A percentile compares a stretch with the other conserved stretches of the same genome.
These are phyloP conservation scores for Chrysopa pallens DNA, from an alignment of 1,140 invertebrate genomes.

Conservation along the genomic window DNA sequence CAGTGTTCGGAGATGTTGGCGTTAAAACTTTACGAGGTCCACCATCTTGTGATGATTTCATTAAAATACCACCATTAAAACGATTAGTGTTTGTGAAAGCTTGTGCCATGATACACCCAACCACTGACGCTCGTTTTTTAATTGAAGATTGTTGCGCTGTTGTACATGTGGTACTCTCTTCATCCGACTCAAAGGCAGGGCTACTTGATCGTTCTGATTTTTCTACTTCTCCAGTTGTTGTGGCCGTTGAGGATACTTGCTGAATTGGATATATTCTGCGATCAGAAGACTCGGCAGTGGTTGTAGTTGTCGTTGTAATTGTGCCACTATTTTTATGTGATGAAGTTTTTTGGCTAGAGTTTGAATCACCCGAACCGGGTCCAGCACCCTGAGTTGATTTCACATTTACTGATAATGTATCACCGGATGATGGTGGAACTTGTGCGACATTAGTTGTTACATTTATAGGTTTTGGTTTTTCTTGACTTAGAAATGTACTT, in stretches of 20 bases:
- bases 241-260: conserved; percentile 27
- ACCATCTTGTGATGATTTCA: conserved; percentile 22
- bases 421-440: conserved; percentile 2
- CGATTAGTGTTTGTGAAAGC: conserved; percentile 34
- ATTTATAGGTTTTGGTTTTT: conserved; percentile 34
- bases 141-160: conserved; percentile 11
- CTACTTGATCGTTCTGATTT: conserved; percentile 85
- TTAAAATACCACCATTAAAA: conserved; percentile 33
- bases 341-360: conserved; percentile 41
- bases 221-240: conserved; percentile 26
- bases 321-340: conserved; percentile 35
- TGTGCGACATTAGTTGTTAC: conserved; percentile 1
- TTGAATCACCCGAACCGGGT: conserved; percentile 29
- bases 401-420: conserved; percentile 9
- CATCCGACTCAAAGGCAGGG: conserved; percentile 90
- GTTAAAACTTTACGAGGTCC: conserved; percentile 18
- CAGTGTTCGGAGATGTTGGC: conserved; percentile 16
- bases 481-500: conserved; percentile 47
- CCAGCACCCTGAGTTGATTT: conserved; percentile 9
- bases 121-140: conserved; percentile 27
- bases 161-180: conserved; percentile 44
- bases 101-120: conserved; percentile 39
- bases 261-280: not conserved
- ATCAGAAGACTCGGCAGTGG: conserved; percentile 17
- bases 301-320: conserved; percentile 35